phyloP scores from a whole-genome alignment of 2,113 vertebrate species.

The Perognathus longimembris region DNA sequence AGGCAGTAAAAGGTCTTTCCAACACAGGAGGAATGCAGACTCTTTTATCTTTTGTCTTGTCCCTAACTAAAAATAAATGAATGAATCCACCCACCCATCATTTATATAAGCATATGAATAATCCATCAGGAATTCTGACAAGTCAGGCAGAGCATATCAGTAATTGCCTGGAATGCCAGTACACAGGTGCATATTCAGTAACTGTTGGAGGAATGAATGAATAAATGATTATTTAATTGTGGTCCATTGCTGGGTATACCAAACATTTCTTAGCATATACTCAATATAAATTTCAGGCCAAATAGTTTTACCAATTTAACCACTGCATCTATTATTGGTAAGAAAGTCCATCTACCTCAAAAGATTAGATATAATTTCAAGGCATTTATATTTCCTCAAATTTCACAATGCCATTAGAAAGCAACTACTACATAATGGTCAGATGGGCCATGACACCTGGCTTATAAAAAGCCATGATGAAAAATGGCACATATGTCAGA shows the following conservation, averaged over 20 bases:
- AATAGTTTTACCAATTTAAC: not conserved
- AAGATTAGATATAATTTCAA: not conserved
- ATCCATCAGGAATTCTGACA: not conserved
- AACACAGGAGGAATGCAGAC: not conserved
- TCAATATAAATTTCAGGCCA: not conserved
- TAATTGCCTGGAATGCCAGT: not conserved
- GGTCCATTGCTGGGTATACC: not conserved
- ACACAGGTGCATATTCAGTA: not conserved
- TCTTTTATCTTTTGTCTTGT: not conserved
- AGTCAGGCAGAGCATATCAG: not conserved
- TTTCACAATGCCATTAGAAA: conserved; percentile 42
- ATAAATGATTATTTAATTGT: not conserved
- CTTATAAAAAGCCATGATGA: conserved; percentile 4
- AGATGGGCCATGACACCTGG: not conserved
- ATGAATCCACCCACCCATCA: too few relatives aligned
- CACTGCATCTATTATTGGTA: not conserved
- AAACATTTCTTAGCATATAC: not conserved
- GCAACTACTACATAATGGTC: not conserved
- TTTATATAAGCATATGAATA: not conserved
- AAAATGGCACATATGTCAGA: not conserved
- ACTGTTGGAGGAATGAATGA: not conserved
- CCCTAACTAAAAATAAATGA: not conserved
- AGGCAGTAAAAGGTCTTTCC: not conserved
- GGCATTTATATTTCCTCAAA: not conserved
- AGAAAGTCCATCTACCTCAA: not conserved